Base-by-base conservation (phyloP, 2,113 vertebrate genomes). In the Lontra canadensis region DNA sequence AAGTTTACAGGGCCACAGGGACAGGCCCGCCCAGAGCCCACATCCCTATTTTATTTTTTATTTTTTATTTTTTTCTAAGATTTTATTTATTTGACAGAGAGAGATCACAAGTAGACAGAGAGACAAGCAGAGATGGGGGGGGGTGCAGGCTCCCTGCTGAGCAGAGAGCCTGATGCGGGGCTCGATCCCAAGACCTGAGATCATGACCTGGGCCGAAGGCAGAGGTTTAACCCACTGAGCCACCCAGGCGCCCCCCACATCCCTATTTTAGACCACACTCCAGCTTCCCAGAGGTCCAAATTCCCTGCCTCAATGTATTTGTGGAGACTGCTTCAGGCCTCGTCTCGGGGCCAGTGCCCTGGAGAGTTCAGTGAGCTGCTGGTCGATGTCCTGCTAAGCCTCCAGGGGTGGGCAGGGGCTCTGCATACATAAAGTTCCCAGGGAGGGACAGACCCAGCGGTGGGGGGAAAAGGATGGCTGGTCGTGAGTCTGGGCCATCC, bases 401-500 rank as follows among this genome's bases (percentile, higher is more conserved):
- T 13, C 39, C 71, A 47, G 3, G 52, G 4, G 17, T 6, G 25
- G 31, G 23, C 18, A 5, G n/a, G 69, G 15, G 15, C 49, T 20
- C 57, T 8, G 18, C 5, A 85, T 9, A 36, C 74, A 20, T 36
- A n/a, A 26, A 65, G 36, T 17, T 67, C 34, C 67, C 39, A 34
- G 39, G 17, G 67, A 63, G 3, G 23, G 47, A 5, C 6, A 7
- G 61, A 71, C 31, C 61, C 34, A 25, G 9, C 1, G 23, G 13
- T 1, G 44, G 6, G 15, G 39, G 2, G 3, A 36, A 21, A 12
- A 4, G 65, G 17, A 6, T 44, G 3, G 7, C 80, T 21, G n/a
- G 29, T 2, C 4, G 0, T 1, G 12, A 93, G n/a, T 59, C 73
- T 7, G n/a, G 7, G 11, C 4, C 67, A 20, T 5, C 18, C 47